A percentile compares a stretch with the other conserved stretches of the same genome.
Conservation (phyloP, 2,888 invertebrate genomes). For the Bimastos eiseni region DNA sequence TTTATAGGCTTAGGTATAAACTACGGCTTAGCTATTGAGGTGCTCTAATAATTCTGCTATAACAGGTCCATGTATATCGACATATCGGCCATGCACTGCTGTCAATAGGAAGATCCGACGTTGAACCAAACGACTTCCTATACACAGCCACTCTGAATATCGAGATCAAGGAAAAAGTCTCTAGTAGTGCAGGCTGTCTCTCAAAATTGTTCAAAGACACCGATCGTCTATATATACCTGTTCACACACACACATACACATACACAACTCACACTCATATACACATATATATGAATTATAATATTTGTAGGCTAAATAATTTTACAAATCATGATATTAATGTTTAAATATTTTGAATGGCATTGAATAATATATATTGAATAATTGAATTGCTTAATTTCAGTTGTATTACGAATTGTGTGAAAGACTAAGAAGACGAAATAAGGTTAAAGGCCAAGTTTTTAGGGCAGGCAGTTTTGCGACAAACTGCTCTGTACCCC, state of each 20-base stretch:
- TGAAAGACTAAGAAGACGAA: too few species aligned
- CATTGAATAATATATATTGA: too few species aligned
- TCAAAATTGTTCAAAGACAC: neutral
- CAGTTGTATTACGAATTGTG: too few species aligned
- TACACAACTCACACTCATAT: neutral
- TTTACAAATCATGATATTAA: too few species aligned
- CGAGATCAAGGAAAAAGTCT: neutral
- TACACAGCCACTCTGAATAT: neutral
- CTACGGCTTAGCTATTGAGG: neutral
- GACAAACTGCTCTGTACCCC: too few species aligned
- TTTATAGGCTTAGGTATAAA: neutral
- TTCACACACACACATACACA: neutral
- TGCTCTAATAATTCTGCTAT: too few species aligned
- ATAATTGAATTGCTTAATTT: too few species aligned
- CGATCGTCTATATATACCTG: neutral
- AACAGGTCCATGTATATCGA: too few species aligned
- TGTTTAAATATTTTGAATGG: too few species aligned
- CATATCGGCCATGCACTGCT: neutral
- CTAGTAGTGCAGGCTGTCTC: neutral
- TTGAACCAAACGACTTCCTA: neutral
- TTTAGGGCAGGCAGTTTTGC: too few species aligned
- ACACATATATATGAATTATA: neutral
- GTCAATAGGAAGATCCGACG: neutral
- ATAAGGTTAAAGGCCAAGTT: too few species aligned
- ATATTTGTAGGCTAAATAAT: too few species aligned